Conservation (phyloP, 2,888 invertebrate species). For the Drosophila nigritarsus region DNA sequence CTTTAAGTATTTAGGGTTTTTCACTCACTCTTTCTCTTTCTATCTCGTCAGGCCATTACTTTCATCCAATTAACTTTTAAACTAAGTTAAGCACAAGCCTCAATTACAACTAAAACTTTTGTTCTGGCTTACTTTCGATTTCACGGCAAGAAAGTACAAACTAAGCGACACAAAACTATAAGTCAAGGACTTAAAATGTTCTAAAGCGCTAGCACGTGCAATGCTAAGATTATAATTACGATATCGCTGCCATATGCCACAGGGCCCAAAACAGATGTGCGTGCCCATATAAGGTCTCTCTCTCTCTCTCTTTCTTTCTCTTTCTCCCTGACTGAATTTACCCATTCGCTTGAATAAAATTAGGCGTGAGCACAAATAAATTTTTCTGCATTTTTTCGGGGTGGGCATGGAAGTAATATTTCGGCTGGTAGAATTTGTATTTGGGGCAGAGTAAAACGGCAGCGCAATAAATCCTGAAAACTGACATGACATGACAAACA, state of each 20-base stretch:
- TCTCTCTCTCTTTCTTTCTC: neutral
- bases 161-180: conserved; percentile 59
- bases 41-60: conserved; percentile 8
- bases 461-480: conserved; percentile 83
- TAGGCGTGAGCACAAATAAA: conserved; percentile 55
- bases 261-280: conserved; percentile 32
- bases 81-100: conserved; percentile 38
- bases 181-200: conserved; percentile 65
- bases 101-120: conserved; percentile 51
- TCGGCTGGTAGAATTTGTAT: conserved; percentile 63
- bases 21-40: neutral
- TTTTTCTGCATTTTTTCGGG: conserved; percentile 54
- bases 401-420: conserved; percentile 44
- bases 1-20: neutral
- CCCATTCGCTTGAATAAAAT: conserved; percentile 63
- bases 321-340: neutral
- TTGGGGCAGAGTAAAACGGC: conserved; percentile 49
- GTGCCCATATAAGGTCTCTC: conserved; percentile 25
- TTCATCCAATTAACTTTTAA: conserved; percentile 63
- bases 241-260: conserved; percentile 28
- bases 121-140: conserved; percentile 35
- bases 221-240: conserved; percentile 33
- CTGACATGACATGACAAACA: conserved; percentile 84
- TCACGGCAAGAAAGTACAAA: conserved; percentile 29
- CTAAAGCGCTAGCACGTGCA: conserved; percentile 53